These are phyloP conservation scores for Enteromius thamalakanensis DNA, from an alignment of 2,797 vertebrate genomes.

Conservation along the genomic window DNA sequence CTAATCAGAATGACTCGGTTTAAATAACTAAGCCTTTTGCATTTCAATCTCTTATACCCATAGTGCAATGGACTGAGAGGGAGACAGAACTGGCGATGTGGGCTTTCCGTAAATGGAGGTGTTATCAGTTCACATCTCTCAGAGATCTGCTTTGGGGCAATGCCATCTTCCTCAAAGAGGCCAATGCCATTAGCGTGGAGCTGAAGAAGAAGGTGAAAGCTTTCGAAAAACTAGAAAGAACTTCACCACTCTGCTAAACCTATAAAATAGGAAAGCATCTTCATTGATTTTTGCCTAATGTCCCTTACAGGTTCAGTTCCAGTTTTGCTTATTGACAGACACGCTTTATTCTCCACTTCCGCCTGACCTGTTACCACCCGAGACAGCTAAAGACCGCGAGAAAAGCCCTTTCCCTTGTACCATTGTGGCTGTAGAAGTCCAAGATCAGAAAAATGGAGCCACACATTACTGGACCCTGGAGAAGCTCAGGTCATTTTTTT, in stretches of 20 bases:
- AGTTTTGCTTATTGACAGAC: conserved; percentile 96
- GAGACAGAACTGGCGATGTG: conserved; percentile 91
- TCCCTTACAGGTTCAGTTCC: conserved; percentile 92
- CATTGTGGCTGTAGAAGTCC: conserved; percentile 95
- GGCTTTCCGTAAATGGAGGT: conserved; percentile 95
- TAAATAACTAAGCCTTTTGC: not conserved
- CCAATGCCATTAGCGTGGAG: conserved; percentile 97
- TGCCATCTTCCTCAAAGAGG: conserved; percentile 96
- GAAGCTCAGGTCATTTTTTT: conserved; percentile 86
- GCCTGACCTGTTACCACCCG: conserved; percentile 88
- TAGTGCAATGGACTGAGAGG: conserved; percentile 92
- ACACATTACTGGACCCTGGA: conserved; percentile 98
- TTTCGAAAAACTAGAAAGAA: not conserved
- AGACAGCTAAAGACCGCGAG: conserved; percentile 85
- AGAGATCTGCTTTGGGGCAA: conserved; percentile 96
- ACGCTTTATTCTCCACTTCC: conserved; percentile 95
- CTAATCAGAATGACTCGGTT: not conserved
- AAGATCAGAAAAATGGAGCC: conserved; percentile 97
- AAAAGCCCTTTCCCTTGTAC: conserved; percentile 91
- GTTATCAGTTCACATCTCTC: conserved; percentile 98
- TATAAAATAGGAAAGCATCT: not conserved
- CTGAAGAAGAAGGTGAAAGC: conserved; percentile 94
- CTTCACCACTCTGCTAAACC: not conserved
- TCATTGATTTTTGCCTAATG: not conserved
- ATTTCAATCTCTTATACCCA: not conserved